A percentile compares a stretch with the other conserved stretches of the same genome.
phyloP scores from a whole-genome alignment of 2,888 invertebrate genomes.

The Chloroclystis v-ata region DNA sequence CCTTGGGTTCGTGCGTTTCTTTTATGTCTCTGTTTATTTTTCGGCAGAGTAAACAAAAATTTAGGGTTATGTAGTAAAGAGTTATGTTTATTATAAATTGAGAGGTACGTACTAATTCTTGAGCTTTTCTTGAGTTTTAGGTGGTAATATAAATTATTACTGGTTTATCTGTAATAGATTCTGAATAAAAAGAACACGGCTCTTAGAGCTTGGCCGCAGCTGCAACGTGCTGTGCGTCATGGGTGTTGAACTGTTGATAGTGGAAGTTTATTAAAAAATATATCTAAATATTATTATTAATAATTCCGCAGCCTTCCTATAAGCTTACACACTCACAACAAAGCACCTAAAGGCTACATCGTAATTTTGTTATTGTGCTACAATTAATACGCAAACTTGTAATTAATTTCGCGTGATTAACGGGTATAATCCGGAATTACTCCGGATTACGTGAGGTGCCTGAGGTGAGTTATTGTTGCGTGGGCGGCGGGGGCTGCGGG shows the following conservation, averaged over 20 bases:
- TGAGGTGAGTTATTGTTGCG: conserved; percentile 70
- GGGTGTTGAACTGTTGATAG: no score
- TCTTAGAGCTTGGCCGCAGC: no score
- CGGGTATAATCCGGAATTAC: conserved; percentile 76
- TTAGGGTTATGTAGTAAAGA: background rate
- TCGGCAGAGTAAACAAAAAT: conserved; percentile 13
- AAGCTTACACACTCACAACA: conserved; percentile 2
- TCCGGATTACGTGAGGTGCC: conserved; percentile 72
- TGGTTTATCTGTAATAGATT: no score
- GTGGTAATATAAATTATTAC: no score
- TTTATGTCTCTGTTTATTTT: conserved; percentile 31
- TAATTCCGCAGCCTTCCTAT: no score
- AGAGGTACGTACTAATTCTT: background rate
- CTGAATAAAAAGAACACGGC: no score
- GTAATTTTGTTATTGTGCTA: conserved; percentile 70
- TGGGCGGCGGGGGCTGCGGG: conserved; percentile 42
- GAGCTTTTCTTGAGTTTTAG: no score
- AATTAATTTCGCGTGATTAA: conserved; percentile 78
- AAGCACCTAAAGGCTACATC: conserved; percentile 31
- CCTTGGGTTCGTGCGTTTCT: conserved; percentile 32
- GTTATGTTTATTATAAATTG: background rate
- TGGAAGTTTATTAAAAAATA: no score
- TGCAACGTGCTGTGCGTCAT: no score
- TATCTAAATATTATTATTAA: no score
- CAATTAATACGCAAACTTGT: conserved; percentile 77